Evolutionary conservation across 2,797 vertebrate genomes (phyloP).

Genomic region (Muscicapa striata): DNA sequence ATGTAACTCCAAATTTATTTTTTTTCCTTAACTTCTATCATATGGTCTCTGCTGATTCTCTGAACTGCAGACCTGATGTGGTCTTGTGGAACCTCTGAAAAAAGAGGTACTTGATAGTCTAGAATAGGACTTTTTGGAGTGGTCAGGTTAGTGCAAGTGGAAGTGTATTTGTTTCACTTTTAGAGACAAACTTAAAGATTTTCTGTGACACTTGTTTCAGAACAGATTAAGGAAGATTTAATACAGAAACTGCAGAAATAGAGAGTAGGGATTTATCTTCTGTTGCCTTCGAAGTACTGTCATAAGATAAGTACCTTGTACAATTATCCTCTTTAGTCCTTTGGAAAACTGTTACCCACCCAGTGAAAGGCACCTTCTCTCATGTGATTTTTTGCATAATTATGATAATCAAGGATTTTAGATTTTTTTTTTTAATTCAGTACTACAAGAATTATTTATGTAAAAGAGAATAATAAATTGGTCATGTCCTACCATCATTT

Average conservation of each 20-base stretch:
- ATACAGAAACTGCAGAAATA: conserved; percentile 12
- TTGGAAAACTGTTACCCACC: neutral
- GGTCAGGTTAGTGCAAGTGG: neutral
- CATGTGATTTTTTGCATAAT: conserved; percentile 9
- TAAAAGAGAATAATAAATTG: neutral
- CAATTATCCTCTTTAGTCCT: neutral
- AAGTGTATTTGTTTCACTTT: neutral
- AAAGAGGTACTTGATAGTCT: neutral
- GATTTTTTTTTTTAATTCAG: neutral
- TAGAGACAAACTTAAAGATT: neutral
- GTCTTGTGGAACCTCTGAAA: neutral
- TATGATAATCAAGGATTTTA: neutral
- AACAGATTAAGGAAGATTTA: conserved; percentile 31
- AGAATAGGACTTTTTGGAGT: neutral
- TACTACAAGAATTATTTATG: neutral
- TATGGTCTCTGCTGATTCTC: neutral
- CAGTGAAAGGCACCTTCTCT: neutral
- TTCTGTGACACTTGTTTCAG: neutral
- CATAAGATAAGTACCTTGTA: conserved; percentile 1
- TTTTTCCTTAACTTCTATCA: neutral
- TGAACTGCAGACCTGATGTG: neutral
- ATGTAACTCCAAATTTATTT: neutral
- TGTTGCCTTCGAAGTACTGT: neutral
- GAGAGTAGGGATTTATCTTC: conserved; percentile 16
- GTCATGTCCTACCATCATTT: neutral